Evolutionary conservation across 2,797 vertebrate genomes (phyloP), one percentile per base, ranked within the genome.

Genomic region (Podarcis lilfordi): DNA sequence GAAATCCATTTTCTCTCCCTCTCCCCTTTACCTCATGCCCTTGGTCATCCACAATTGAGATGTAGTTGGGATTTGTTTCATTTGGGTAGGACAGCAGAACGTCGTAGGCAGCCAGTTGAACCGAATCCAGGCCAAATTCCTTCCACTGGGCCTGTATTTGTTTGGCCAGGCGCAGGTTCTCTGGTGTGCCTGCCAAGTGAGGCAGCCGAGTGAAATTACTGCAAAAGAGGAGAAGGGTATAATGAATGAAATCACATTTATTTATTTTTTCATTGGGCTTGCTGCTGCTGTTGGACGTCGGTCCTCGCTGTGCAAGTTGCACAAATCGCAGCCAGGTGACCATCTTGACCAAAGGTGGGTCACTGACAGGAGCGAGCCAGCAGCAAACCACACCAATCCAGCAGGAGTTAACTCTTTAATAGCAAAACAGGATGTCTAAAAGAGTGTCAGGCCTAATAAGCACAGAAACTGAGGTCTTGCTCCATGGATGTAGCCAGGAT

Each of bases 21-120:
- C 5, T 78, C n/a, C 87, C 85, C 82, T 80, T 85, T 97, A 99
- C 98, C 98, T 99, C 98, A 29, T 91, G 95, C 88, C 98, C 97
- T 21, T 88, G 88, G 27, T 95, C 94, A 95, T 98, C 98, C 50
- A 98, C 94, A 90, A 99, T 93, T 23, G 98, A 98, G 94, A 99
- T 97, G 95, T 98, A 99, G 95, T 98, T 99, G 3, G 98, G 98
- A 75, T 95, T 96, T 8, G 96, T 96, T 89, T 96, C 91, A 95
- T 98, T 98, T n/a, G 98, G 98, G 59, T 99, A 99, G n/a, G 99
- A 99, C 88, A 99, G 94, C 89, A 99, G 95, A 82, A 99, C 98
- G 25, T 99, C 98, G 29, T 99, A 99, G 66, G 98, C 97, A 90
- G 97, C 96, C 89, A 99, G 82, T 76, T 98, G 97, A 92, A 98